Percentiles rank a stretch among this genome's conserved stretches.
Conservation (phyloP, 2,888 invertebrate species). For the Eupithecia subfuscata region DNA sequence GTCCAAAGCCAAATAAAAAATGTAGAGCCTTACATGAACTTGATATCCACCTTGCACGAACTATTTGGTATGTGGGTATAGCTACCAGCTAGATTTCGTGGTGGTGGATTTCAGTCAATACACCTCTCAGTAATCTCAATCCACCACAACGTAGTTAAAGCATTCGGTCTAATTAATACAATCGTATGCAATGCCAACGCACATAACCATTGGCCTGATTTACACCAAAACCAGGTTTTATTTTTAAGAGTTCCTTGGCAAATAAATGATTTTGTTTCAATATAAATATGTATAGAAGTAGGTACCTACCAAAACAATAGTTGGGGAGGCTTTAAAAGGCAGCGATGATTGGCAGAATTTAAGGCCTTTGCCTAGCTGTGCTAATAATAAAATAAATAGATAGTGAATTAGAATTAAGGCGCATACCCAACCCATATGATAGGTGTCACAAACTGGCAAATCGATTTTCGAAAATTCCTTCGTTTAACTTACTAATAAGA, state of each 20-base stretch:
- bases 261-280: not conserved
- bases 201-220: constrained; percentile 13
- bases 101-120: constrained; percentile 6
- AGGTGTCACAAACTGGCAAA: too few species aligned
- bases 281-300: too few species aligned
- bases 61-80: not conserved
- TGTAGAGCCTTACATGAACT: not conserved
- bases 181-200: constrained; percentile 27
- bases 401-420: too few species aligned
- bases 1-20: not conserved
- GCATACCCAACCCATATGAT: too few species aligned
- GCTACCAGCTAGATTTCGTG: not conserved
- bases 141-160: constrained; percentile 15
- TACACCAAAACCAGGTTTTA: constrained; percentile 1
- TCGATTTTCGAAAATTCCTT: too few species aligned
- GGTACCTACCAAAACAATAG: too few species aligned
- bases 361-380: too few species aligned
- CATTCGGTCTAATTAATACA: constrained; percentile 26
- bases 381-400: too few species aligned
- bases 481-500: too few species aligned
- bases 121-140: constrained; percentile 24
- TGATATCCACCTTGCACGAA: not conserved
- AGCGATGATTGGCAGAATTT: too few species aligned
- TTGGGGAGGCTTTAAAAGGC: too few species aligned
- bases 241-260: not conserved